Evolutionary conservation across 2,113 vertebrate species (phyloP).

Genomic region (Actenoides hombroni): DNA sequence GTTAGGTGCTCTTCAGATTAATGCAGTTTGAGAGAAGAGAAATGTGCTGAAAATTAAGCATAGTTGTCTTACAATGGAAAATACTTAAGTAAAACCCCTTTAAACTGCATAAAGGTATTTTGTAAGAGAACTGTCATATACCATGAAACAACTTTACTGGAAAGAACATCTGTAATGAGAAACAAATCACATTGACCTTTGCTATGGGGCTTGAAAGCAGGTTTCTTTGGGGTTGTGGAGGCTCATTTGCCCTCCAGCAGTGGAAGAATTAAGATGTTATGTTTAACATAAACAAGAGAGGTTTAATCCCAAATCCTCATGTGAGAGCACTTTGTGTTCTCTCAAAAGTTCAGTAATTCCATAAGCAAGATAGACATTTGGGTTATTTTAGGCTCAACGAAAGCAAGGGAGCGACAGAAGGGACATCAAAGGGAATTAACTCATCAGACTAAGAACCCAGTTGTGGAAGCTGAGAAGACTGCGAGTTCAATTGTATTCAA

Average conservation of each 20-base stretch:
- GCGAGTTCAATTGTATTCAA: background rate
- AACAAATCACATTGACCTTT: slow-evolving; percentile 43
- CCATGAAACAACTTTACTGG: slow-evolving; percentile 37
- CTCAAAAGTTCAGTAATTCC: slow-evolving; percentile 61
- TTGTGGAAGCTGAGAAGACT: slow-evolving; percentile 36
- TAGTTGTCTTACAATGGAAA: background rate
- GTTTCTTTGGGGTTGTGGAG: slow-evolving; percentile 11
- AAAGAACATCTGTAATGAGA: slow-evolving; percentile 32
- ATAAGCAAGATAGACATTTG: slow-evolving; percentile 61
- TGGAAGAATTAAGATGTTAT: slow-evolving; percentile 54
- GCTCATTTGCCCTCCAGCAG: slow-evolving; percentile 52
- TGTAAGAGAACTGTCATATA: slow-evolving; percentile 40
- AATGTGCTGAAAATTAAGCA: background rate
- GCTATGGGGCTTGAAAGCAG: slow-evolving; percentile 5
- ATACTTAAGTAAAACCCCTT: background rate
- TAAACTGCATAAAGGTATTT: slow-evolving; percentile 1
- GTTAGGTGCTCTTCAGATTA: background rate
- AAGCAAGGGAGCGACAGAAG: background rate
- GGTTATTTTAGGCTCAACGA: slow-evolving; percentile 36
- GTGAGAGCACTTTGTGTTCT: slow-evolving; percentile 58
- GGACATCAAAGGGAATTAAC: slow-evolving; percentile 48
- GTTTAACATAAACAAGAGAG: slow-evolving; percentile 59
- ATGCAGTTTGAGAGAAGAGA: background rate
- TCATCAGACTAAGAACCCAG: background rate
- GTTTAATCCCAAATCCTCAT: slow-evolving; percentile 61